phyloP scores from a whole-genome alignment of 2,888 invertebrate genomes.

The Ephialtes manifestator region DNA sequence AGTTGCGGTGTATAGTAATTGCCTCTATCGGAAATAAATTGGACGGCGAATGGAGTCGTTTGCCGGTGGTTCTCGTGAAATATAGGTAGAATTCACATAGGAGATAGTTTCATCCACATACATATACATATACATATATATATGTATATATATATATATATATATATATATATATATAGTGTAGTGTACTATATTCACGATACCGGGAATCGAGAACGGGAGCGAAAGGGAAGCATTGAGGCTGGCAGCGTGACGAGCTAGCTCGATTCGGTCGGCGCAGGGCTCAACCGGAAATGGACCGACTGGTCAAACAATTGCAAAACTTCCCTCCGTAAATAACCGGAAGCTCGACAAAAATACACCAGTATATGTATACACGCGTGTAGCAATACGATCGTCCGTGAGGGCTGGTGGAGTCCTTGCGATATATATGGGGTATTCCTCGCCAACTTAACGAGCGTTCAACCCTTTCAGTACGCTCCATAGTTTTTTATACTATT shows the following conservation, averaged over 20 bases:
- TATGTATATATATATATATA: too few species aligned
- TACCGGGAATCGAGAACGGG: slow-evolving; percentile 45
- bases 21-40: slow-evolving; percentile 78
- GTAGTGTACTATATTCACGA: slow-evolving; percentile 35
- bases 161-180: too few species aligned
- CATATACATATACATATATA: too few species aligned
- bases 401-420: slow-evolving; percentile 68
- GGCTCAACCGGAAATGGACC: slow-evolving; percentile 80
- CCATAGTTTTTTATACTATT: too few species aligned
- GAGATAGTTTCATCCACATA: slow-evolving; percentile 26
- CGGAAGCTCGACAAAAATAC: slow-evolving; percentile 77
- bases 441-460: too few species aligned
- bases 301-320: slow-evolving; percentile 83
- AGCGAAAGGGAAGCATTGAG: slow-evolving; percentile 45
- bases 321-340: slow-evolving; percentile 82
- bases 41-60: slow-evolving; percentile 66
- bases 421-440: slow-evolving; percentile 46
- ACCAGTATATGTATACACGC: slow-evolving; percentile 36
- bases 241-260: slow-evolving; percentile 59
- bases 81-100: slow-evolving; percentile 14
- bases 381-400: slow-evolving; percentile 28
- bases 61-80: slow-evolving; percentile 44
- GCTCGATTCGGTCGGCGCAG: slow-evolving; percentile 53
- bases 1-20: slow-evolving; percentile 71
- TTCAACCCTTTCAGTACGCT: too few species aligned